Base-by-base conservation (phyloP, 2,888 invertebrate species). In the Melinopterus prodromus region DNA sequence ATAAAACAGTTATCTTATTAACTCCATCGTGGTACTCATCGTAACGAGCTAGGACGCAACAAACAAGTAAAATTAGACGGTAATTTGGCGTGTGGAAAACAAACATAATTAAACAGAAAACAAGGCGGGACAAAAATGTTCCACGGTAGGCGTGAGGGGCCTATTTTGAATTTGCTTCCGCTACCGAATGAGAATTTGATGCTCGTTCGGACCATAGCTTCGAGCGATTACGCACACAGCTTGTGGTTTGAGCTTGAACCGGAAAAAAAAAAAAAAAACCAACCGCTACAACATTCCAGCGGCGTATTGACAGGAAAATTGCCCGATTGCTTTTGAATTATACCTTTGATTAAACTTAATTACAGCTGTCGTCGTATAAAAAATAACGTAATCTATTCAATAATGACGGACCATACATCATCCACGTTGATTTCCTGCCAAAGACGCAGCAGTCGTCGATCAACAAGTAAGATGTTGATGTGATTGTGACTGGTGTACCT, bases 321-420 rank as follows among this genome's bases (percentile, higher is more conserved):
- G 79, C 80, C 78, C 78, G 80, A 80, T 80, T 79, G 80, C 77
- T 75, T 79, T 69, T 80, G 80, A 80, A 79, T 80, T 80, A 80
- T 80, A 77, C 76, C 80, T 80, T 79, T 77, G 79, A 80, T 80
- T 79, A 77, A 77, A 77, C 80, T 80, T 80, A 80, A 80, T 80
- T 80, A 80, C 79, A 80, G 70, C 79, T 80, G 78, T 80, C 80
- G 70, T 77, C 79, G 75, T 77, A 78, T 77, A 80, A 80, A 78
- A 79, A 80, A 79, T 79, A 70, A 79, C 78, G 79, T 74, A 80
- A 80, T 80, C 80, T 80, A 77, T 79, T 80, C 77, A 77, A 79
- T 80, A 80, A 80, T 79, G 79, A 80, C 77, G 70, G 79, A 69
- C 37, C 77, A 79, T 80, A 80, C 79, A 80, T 80, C 79, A 80